phyloP scores from a whole-genome alignment of 2,113 vertebrate species.

The Vidua macroura region DNA sequence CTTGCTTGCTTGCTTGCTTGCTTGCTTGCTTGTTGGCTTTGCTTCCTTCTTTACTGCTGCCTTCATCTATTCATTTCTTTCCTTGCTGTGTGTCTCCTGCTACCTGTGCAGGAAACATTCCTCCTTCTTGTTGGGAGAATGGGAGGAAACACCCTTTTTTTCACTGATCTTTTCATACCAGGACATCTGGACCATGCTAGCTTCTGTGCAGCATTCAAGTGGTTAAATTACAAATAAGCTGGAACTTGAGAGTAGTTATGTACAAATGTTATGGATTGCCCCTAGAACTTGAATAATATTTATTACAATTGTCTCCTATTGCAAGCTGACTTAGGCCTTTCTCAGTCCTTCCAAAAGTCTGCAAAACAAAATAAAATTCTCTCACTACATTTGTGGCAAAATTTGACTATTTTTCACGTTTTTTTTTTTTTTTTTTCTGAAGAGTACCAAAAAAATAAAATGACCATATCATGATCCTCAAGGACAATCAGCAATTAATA shows the following conservation, averaged over 20 bases:
- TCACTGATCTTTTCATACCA: not conserved
- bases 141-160: not conserved
- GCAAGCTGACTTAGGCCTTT: not conserved
- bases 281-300: not conserved
- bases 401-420: not conserved
- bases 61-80: not conserved
- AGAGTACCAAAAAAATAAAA: not conserved
- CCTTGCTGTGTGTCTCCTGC: not conserved
- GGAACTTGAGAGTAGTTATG: not conserved
- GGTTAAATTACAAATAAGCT: not conserved
- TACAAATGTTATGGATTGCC: not conserved
- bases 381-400: not conserved
- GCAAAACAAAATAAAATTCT: not conserved
- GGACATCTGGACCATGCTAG: not conserved
- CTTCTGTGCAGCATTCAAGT: not conserved
- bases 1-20: not conserved
- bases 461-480: accelerated
- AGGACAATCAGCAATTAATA: not conserved
- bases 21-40: not conserved
- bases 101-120: accelerated
- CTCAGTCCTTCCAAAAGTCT: not conserved
- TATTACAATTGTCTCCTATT: not conserved
- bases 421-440: not conserved
- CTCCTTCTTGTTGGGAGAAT: not conserved
- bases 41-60: not conserved